A percentile compares a stretch with the other conserved stretches of the same genome.
These are phyloP conservation scores for Dynastes tityus DNA, from an alignment of 2,888 invertebrate genomes.

Conservation along the genomic window DNA sequence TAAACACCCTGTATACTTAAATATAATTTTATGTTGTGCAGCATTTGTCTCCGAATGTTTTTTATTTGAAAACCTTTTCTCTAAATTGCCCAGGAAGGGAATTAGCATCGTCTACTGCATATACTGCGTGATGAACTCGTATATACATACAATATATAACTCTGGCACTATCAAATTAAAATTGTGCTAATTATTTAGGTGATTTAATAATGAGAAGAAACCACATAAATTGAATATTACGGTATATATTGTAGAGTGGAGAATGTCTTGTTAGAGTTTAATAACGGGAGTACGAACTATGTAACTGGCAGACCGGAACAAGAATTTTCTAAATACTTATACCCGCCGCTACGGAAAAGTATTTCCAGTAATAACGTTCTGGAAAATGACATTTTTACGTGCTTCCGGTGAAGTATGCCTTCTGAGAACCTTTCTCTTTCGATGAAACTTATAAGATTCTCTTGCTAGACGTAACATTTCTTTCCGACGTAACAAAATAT, in stretches of 20 bases:
- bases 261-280: constrained; percentile 17
- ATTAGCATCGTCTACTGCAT: too few relatives aligned
- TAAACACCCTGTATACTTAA: too few relatives aligned
- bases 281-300: background rate
- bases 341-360: constrained; percentile 3
- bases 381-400: constrained; percentile 23
- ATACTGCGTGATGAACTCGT: too few relatives aligned
- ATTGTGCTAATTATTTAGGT: too few relatives aligned
- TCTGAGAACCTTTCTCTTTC: background rate
- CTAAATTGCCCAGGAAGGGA: too few relatives aligned
- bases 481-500: too few relatives aligned
- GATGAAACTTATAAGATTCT: background rate
- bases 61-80: too few relatives aligned
- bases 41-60: too few relatives aligned
- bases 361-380: constrained; percentile 25
- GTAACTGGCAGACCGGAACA: background rate
- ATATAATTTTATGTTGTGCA: too few relatives aligned
- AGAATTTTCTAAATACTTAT: constrained; percentile 27
- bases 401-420: constrained; percentile 14
- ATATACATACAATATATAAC: too few relatives aligned
- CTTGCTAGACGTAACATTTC: background rate
- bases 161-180: too few relatives aligned
- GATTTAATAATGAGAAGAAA: background rate
- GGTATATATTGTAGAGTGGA: background rate
- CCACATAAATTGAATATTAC: background rate